phyloP scores from a whole-genome alignment of 2,888 invertebrate species.

The Phlogophora meticulosa region DNA sequence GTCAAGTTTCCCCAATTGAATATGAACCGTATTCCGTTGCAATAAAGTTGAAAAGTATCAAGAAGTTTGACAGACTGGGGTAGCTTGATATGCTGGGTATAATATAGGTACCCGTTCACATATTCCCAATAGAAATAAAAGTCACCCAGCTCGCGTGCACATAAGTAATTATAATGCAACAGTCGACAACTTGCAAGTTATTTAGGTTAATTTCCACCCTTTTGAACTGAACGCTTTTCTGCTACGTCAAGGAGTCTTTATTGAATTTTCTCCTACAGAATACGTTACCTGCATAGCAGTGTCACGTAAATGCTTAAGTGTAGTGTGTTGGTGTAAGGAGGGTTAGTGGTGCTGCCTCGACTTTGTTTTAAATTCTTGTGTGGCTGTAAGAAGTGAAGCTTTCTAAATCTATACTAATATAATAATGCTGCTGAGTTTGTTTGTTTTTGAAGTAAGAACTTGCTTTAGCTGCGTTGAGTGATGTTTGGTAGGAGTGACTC shows the following conservation, averaged over 20 bases:
- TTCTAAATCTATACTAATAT: not conserved
- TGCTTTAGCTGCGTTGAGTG: too few species aligned
- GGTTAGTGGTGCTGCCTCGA: not conserved
- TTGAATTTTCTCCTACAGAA: conserved; percentile 69
- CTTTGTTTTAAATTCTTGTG: not conserved
- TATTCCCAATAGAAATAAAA: conserved; percentile 52
- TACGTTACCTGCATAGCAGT: conserved; percentile 33
- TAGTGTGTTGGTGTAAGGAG: conserved; percentile 9
- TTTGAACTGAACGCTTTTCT: conserved; percentile 70
- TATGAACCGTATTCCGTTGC: too few species aligned
- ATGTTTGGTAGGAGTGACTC: too few species aligned
- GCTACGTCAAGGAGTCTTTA: conserved; percentile 67
- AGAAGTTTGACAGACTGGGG: too few species aligned
- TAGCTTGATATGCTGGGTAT: too few species aligned
- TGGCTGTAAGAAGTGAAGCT: not conserved
- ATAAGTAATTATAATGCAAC: conserved; percentile 76
- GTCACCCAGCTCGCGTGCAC: conserved; percentile 64
- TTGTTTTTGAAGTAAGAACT: too few species aligned
- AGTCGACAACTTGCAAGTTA: conserved; percentile 71
- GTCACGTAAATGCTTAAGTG: conserved; percentile 25
- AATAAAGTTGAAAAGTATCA: too few species aligned
- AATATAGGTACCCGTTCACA: too few species aligned
- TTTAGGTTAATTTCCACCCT: conserved; percentile 80
- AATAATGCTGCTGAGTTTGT: too few species aligned
- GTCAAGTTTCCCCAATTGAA: too few species aligned